Conservation (phyloP, 1,140 invertebrate species). For the Drosophila mauritiana region DNA sequence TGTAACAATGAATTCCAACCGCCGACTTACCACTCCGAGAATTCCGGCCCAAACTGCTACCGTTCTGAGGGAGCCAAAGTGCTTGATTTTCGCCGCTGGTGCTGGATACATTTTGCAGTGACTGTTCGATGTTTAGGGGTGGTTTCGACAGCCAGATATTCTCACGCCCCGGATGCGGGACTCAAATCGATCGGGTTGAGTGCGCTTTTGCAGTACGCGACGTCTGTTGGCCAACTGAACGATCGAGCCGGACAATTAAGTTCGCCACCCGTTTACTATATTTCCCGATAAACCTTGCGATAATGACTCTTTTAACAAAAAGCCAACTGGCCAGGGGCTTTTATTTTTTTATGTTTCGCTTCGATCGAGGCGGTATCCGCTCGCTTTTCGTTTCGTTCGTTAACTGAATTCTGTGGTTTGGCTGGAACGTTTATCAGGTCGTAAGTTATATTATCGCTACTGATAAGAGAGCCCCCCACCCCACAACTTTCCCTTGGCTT, state of each 20-base stretch:
- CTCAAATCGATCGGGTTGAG: constrained; percentile 37
- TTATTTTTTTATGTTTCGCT: constrained; percentile 36
- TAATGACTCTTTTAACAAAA: constrained; percentile 47
- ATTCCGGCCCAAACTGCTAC: constrained; percentile 60
- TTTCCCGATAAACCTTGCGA: constrained; percentile 64
- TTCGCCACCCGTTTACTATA: constrained; percentile 24
- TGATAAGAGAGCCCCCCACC: constrained; percentile 45
- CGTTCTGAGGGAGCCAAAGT: constrained; percentile 59
- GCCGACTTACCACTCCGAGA: constrained; percentile 71
- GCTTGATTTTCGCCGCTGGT: constrained; percentile 41
- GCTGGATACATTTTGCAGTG: constrained; percentile 54
- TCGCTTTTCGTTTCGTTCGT: constrained; percentile 77
- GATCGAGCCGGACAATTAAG: constrained; percentile 62
- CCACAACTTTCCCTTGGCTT: neutral
- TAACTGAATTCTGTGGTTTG: constrained; percentile 57
- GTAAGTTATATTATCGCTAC: constrained; percentile 64
- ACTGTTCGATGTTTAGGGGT: constrained; percentile 6
- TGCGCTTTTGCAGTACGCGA: constrained; percentile 43
- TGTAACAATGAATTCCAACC: neutral
- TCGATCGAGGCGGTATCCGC: constrained; percentile 55
- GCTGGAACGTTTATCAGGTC: constrained; percentile 59
- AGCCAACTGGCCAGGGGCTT: constrained; percentile 28
- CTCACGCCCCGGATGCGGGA: constrained; percentile 32
- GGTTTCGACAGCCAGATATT: neutral
- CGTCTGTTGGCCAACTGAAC: constrained; percentile 52